Evolutionary conservation across 1,140 invertebrate genomes (phyloP).

Genomic region (Limonius californicus): DNA sequence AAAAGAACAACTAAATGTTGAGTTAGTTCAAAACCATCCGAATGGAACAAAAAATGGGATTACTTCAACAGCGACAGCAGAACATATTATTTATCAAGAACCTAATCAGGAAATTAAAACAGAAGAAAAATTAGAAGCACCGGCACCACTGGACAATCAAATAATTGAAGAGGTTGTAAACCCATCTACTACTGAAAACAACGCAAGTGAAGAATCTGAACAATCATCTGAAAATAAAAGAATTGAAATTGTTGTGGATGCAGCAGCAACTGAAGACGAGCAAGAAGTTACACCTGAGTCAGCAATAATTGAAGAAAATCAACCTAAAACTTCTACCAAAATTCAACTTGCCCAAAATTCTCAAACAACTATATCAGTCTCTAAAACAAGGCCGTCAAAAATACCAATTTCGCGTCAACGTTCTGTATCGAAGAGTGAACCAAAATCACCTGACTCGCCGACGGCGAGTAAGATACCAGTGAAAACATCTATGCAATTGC

Average conservation of each 20-base stretch:
- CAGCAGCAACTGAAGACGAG: not conserved
- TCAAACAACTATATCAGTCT: constrained; percentile 27
- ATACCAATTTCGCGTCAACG: constrained; percentile 41
- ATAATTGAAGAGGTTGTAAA: too few relatives aligned
- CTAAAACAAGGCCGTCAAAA: constrained; percentile 35
- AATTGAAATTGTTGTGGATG: too few relatives aligned
- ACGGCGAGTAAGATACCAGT: constrained; percentile 39
- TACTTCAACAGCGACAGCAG: not conserved
- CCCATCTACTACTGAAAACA: too few relatives aligned
- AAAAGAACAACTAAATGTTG: too few relatives aligned
- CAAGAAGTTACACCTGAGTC: constrained; percentile 21
- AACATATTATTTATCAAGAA: too few relatives aligned
- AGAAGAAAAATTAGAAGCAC: constrained; percentile 13
- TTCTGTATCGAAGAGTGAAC: constrained; percentile 30
- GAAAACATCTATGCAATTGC: too few relatives aligned
- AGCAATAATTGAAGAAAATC: constrained; percentile 1
- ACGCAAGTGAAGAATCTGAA: not conserved
- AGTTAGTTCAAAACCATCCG: too few relatives aligned
- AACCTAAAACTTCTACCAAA: constrained; percentile 31
- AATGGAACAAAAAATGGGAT: not conserved
- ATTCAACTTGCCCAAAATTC: constrained; percentile 41
- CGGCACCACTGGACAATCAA: not conserved
- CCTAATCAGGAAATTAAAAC: not conserved
- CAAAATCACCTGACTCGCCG: constrained; percentile 27
- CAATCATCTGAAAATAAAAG: too few relatives aligned